Conservation (phyloP, 2,797 vertebrate genomes). For the Lagodon rhomboides region DNA sequence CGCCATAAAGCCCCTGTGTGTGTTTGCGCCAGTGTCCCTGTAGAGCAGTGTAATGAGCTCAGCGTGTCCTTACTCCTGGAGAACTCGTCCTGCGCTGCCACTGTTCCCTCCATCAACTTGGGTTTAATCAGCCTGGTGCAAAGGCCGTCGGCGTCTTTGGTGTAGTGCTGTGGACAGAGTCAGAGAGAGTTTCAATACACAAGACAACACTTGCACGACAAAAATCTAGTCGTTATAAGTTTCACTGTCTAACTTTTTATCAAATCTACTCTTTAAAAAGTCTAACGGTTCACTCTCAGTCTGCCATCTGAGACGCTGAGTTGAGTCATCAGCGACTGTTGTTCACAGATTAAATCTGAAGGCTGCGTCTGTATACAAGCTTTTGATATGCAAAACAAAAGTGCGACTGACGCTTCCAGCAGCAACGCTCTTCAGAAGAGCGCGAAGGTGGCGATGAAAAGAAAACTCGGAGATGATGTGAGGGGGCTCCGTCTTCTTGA, state of each 20-base stretch:
- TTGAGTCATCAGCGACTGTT: slow-evolving; percentile 1
- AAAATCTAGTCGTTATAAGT: neutral
- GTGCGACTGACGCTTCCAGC: slow-evolving; percentile 12
- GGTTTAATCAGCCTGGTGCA: slow-evolving; percentile 97
- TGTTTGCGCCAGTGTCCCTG: slow-evolving; percentile 40
- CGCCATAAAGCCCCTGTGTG: slow-evolving; percentile 35
- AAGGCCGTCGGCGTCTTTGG: slow-evolving; percentile 95
- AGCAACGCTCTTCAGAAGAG: slow-evolving; percentile 9
- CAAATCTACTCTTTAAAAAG: neutral
- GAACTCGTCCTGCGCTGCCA: slow-evolving; percentile 97
- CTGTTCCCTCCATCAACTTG: slow-evolving; percentile 97
- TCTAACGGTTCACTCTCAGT: neutral
- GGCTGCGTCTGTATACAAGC: slow-evolving; percentile 3
- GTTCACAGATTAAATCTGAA: slow-evolving; percentile 23
- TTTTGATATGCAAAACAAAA: slow-evolving; percentile 46
- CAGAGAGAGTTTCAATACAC: neutral
- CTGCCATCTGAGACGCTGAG: neutral
- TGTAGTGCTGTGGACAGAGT: slow-evolving; percentile 91
- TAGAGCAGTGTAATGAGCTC: slow-evolving; percentile 52
- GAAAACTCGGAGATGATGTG: slow-evolving; percentile 20
- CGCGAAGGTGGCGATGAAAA: slow-evolving; percentile 22
- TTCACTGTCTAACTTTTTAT: neutral
- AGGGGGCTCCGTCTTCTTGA: neutral
- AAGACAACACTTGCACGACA: neutral
- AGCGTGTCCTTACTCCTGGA: slow-evolving; percentile 89